Evolutionary conservation across 1,140 invertebrate genomes (phyloP).

Genomic region (Leptestheria dahalacensis): DNA sequence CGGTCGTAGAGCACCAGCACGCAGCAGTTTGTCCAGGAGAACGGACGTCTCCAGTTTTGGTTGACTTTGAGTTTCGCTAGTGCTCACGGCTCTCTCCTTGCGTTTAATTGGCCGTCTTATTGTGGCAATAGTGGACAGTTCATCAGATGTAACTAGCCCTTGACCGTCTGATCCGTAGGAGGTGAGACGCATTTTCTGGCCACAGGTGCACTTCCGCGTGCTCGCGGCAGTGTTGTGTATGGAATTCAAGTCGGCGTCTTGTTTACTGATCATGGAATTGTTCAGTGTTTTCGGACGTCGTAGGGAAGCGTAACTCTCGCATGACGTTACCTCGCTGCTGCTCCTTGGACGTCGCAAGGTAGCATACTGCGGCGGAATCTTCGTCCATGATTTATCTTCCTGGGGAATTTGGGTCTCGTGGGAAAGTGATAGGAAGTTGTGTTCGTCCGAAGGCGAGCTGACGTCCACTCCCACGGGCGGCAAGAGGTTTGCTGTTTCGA

Average conservation of each 20-base stretch:
- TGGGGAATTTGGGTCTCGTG: background rate
- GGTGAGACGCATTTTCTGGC: conserved; percentile 15
- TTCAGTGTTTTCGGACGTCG: conserved; percentile 2
- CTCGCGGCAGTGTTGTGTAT: background rate
- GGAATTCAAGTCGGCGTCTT: background rate
- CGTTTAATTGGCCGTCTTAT: conserved; percentile 1
- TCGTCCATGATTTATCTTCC: background rate
- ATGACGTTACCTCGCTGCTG: background rate
- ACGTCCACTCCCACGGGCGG: conserved; percentile 16
- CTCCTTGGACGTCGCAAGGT: conserved; percentile 8
- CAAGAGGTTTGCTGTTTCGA: conserved; percentile 8
- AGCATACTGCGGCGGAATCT: background rate
- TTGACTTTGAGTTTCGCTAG: background rate
- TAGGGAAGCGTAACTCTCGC: background rate
- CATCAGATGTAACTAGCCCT: background rate
- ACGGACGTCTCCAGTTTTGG: conserved; percentile 10
- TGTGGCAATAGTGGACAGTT: conserved; percentile 2
- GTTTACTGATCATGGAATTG: background rate
- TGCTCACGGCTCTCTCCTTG: background rate
- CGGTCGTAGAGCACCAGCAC: conserved; percentile 12
- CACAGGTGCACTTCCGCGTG: conserved; percentile 16
- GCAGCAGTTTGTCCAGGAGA: conserved; percentile 11
- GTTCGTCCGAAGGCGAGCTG: conserved; percentile 11
- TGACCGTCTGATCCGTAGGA: background rate
- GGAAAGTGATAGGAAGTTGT: conserved; percentile 1